A percentile compares a stretch with the other conserved stretches of the same genome.
Evolutionary conservation across 2,113 vertebrate species (phyloP).

Genomic region (Ciconia maguari): DNA sequence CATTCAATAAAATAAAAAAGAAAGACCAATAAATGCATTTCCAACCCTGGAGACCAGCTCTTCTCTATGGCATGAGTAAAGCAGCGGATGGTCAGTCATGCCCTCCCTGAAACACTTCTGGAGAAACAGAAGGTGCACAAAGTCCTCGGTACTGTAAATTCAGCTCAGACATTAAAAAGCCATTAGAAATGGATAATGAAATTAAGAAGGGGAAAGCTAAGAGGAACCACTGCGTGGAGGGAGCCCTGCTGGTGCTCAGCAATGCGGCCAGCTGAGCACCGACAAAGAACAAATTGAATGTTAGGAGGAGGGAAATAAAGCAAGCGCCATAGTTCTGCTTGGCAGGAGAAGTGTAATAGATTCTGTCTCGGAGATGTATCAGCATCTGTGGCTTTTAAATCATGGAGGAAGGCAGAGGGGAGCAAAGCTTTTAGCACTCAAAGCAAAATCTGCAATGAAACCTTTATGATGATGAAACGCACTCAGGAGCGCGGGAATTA

Average conservation of each 20-base stretch:
- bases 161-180: conserved; percentile 35
- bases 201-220: conserved; percentile 41
- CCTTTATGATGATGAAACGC: conserved; percentile 18
- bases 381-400: conserved; percentile 48
- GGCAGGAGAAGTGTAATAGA: conserved; percentile 57
- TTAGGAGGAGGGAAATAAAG: conserved; percentile 52
- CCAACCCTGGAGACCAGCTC: background rate
- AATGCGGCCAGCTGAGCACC: conserved; percentile 3
- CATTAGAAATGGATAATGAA: conserved; percentile 61
- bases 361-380: conserved; percentile 37
- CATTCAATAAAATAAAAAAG: background rate
- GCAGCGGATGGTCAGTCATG: background rate
- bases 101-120: background rate
- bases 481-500: background rate
- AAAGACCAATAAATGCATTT: background rate
- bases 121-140: background rate
- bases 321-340: conserved; percentile 27
- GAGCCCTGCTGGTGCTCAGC: conserved; percentile 36
- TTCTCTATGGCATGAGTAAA: background rate
- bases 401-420: background rate
- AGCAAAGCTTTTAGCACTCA: conserved; percentile 43
- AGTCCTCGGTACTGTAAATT: background rate
- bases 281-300: conserved; percentile 37
- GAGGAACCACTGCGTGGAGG: background rate
- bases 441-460: background rate